Evolutionary conservation across 2,888 invertebrate species (phyloP).

Genomic region (Blastobasis lacticolella): DNA sequence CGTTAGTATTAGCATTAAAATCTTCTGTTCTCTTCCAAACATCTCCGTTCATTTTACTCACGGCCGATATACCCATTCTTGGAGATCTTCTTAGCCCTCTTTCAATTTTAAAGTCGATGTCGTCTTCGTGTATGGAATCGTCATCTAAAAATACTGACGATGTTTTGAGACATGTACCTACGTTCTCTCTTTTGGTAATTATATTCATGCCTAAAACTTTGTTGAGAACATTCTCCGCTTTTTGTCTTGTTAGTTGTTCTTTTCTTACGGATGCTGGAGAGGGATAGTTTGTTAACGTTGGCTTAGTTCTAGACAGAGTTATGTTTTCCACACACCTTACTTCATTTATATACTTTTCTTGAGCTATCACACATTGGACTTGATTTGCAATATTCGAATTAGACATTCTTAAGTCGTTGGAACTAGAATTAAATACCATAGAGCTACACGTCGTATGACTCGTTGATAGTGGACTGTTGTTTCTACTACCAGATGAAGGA

Average conservation of each 20-base stretch:
- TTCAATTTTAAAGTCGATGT: conserved; percentile 56
- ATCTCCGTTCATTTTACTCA: conserved; percentile 68
- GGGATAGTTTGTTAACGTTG: conserved; percentile 38
- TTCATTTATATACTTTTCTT: conserved; percentile 69
- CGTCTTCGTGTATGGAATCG: conserved; percentile 57
- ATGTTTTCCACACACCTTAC: conserved; percentile 67
- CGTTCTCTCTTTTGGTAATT: conserved; percentile 56
- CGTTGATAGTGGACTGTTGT: conserved; percentile 63
- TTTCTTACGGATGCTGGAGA: conserved; percentile 54
- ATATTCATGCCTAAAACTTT: conserved; percentile 69
- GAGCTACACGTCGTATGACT: conserved; percentile 71
- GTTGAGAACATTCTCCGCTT: conserved; percentile 63
- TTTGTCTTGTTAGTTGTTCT: conserved; percentile 63
- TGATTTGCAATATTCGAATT: conserved; percentile 64
- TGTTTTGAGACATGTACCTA: conserved; percentile 58
- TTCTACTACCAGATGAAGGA: conserved; percentile 66
- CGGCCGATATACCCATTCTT: conserved; percentile 62
- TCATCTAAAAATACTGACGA: conserved; percentile 65
- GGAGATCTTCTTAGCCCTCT: conserved; percentile 60
- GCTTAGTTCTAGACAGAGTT: conserved; percentile 55
- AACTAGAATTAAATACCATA: conserved; percentile 70
- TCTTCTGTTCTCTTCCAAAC: conserved; percentile 51
- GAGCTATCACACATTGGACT: conserved; percentile 70
- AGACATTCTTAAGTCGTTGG: conserved; percentile 65
- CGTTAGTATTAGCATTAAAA: conserved; percentile 45